Base-by-base conservation (phyloP, 2,113 vertebrate species). In the Lepisosteus osseus region DNA sequence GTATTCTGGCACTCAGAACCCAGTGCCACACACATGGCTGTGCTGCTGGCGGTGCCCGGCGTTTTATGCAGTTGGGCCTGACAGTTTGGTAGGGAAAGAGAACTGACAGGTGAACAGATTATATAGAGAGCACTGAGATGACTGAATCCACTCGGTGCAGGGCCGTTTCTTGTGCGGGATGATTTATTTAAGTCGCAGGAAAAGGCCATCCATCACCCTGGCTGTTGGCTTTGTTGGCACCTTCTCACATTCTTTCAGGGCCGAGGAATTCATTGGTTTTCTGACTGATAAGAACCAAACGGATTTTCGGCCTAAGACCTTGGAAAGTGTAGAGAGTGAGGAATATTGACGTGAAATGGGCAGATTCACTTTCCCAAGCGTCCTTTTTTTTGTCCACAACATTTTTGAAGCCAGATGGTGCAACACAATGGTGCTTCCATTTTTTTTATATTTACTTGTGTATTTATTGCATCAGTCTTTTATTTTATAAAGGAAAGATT, bases 201-300 rank as follows among this genome's bases (percentile, higher is more conserved):
- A 79, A 76, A 83, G 81, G 81, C 87, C 83, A 91, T 90, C 91
- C 80, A 92, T 92, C 91, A 93, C 86, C 85, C 92, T 91, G 83
- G 87, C 87, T 86, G 88, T 89, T 90, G 88, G 87, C 86, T 91
- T 91, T 89, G 89, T 90, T 94, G 92, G 89, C 90, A 92, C 85
- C 85, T 92, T 90, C 91, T 93, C 91, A 92, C 90, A 91, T 93
- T 90, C 88, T 92, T 93, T 81, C 1, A 51, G 79, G 84, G 82
- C 85, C 87, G 82, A 88, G 88, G 87, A 92, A 92, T 91, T 90
- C 91, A 93, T 90, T 93, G 90, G 89, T 92, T 87, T 93, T 91
- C 86, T 87, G 89, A 90, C 90, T 89, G 93, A 94, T 94, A 93
- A 95, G 90, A 90, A 89, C 76, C 81, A 87, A 86, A 88, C 77